These are phyloP conservation scores for Cylas formicarius DNA, from an alignment of 1,140 invertebrate species.

Conservation along the genomic window DNA sequence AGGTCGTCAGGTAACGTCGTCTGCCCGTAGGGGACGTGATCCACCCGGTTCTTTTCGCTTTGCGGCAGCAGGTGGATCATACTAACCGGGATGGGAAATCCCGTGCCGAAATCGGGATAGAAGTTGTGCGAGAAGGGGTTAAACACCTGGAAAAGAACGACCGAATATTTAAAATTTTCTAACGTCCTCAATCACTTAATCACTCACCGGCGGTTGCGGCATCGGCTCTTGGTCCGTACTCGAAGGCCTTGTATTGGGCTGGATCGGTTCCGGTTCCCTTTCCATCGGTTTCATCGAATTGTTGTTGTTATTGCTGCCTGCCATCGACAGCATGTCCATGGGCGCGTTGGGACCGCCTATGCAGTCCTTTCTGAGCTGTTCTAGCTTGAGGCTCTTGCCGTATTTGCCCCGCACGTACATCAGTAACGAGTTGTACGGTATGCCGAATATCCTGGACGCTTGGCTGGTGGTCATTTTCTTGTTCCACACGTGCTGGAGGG, in stretches of 20 bases:
- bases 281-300: conserved; percentile 45
- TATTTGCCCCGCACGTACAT: conserved; percentile 92
- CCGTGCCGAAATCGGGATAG: conserved; percentile 70
- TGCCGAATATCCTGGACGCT: conserved; percentile 80
- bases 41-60: conserved; percentile 57
- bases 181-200: background rate
- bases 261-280: conserved; percentile 32
- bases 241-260: conserved; percentile 49
- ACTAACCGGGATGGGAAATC: conserved; percentile 73
- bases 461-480: conserved; percentile 92
- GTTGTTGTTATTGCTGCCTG: conserved; percentile 64
- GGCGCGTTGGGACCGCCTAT: conserved; percentile 56
- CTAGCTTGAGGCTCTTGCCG: conserved; percentile 80
- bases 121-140: conserved; percentile 66
- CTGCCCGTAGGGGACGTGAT: conserved; percentile 43
- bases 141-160: conserved; percentile 45
- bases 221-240: conserved; percentile 53
- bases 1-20: conserved; percentile 49
- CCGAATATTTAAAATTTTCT: background rate
- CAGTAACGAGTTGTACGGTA: conserved; percentile 82
- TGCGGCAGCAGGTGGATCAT: conserved; percentile 76
- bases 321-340: conserved; percentile 60
- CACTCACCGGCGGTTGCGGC: conserved; percentile 42
- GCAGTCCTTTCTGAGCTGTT: conserved; percentile 79
- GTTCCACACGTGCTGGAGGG: conserved; percentile 84